phyloP scores from a whole-genome alignment of 2,797 vertebrate species.

The Xenopus petersii region DNA sequence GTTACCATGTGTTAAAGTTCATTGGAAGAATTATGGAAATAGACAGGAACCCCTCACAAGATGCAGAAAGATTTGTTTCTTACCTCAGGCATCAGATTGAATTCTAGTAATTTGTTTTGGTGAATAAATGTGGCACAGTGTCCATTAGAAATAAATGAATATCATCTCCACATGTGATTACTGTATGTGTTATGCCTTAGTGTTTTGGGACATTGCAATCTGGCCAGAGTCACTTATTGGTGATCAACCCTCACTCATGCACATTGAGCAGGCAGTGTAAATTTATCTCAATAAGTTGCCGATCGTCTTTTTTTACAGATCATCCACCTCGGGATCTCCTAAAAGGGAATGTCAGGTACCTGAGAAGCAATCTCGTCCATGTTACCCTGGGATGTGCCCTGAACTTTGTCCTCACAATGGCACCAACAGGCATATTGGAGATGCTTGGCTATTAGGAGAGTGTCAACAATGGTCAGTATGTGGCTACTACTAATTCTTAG shows the following conservation, averaged over 20 bases:
- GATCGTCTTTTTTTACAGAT: constrained; percentile 58
- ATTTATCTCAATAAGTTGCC: neutral
- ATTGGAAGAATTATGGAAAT: too few species aligned
- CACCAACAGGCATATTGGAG: constrained; percentile 68
- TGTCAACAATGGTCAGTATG: constrained; percentile 81
- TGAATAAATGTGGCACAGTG: too few species aligned
- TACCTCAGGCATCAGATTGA: too few species aligned
- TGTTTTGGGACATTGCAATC: neutral
- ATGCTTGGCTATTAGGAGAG: constrained; percentile 79
- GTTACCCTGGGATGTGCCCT: constrained; percentile 71
- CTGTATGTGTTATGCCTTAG: neutral
- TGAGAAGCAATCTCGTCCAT: constrained; percentile 75
- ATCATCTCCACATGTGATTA: neutral
- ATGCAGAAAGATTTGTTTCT: too few species aligned
- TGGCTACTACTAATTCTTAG: too few species aligned
- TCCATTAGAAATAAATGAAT: neutral
- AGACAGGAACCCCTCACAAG: too few species aligned
- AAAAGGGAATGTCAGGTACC: constrained; percentile 70
- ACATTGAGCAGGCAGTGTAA: neutral
- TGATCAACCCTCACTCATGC: neutral
- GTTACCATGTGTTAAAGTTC: too few species aligned
- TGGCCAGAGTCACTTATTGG: neutral
- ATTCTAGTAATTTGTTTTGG: too few species aligned
- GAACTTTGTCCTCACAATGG: constrained; percentile 72
- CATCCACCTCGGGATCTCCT: constrained; percentile 66